phyloP scores from a whole-genome alignment of 2,113 vertebrate species.

The Paradoxurus hermaphroditus region DNA sequence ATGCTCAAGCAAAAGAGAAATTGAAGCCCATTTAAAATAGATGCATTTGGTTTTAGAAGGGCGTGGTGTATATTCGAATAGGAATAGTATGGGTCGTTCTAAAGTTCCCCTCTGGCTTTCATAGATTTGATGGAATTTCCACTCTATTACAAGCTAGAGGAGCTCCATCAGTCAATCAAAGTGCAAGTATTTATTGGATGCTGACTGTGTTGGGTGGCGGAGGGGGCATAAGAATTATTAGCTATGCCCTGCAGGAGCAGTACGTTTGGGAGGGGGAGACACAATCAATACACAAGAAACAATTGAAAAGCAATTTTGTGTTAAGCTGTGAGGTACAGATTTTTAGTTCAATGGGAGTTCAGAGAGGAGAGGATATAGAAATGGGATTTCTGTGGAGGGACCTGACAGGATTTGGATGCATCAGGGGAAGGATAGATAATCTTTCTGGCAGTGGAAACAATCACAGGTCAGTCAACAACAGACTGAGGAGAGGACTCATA shows the following conservation, averaged over 20 bases:
- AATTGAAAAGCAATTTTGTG: slow-evolving; percentile 47
- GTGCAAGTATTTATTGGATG: slow-evolving; percentile 3
- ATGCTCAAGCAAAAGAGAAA: slow-evolving; percentile 34
- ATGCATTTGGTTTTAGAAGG: slow-evolving; percentile 5
- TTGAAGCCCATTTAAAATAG: slow-evolving; percentile 17
- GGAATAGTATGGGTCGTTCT: neutral
- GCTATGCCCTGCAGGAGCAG: slow-evolving; percentile 5
- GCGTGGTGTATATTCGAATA: neutral
- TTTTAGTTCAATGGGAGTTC: slow-evolving; percentile 6
- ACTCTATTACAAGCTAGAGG: neutral
- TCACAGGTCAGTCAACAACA: neutral
- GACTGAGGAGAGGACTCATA: neutral
- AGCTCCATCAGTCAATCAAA: slow-evolving; percentile 35
- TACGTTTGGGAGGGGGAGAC: neutral
- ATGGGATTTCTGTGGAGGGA: neutral
- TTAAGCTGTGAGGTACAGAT: neutral
- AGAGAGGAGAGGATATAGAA: neutral
- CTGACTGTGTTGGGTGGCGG: neutral
- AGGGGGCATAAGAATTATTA: slow-evolving; percentile 6
- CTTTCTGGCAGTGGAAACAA: neutral
- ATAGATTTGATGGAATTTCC: slow-evolving; percentile 2
- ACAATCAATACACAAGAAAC: slow-evolving; percentile 36
- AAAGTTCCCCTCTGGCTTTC: slow-evolving; percentile 11
- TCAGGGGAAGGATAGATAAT: neutral
- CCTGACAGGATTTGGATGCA: slow-evolving; percentile 9